Base-by-base conservation (phyloP, 2,888 invertebrate genomes). In the Anagyrus pseudococci region DNA sequence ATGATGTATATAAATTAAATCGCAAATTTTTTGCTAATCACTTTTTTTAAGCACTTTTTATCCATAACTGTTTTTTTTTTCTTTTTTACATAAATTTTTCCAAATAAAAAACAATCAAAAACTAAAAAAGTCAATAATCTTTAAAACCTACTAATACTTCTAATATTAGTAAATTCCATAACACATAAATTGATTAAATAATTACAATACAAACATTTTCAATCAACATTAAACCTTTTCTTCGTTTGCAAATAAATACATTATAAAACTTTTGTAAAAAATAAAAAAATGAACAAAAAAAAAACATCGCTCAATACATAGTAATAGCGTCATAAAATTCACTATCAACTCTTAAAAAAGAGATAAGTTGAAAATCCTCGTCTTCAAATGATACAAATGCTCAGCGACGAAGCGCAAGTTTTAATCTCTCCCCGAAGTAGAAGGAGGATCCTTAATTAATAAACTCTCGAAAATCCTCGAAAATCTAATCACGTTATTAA, bases 401-500 rank as follows among this genome's bases (percentile, higher is more conserved):
- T 17, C 26, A 41, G 43, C 41, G 13, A 25, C 49, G 8, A 41
- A 58, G 29, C 6, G 20, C 49, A 58, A 46, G 8, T 20, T 52
- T 44, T 15, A 46, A 44, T 23, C 6, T 40, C 17, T 10, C 2
- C 10, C 29, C 17, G 15, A 33, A 56, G 50, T 46, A 50, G 43
- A n/a, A n/a, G n/a, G n/a, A n/a, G n/a, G n/a, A 61, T 50, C 33
- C 37, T 50, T 44, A 43, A 25, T 13, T 25, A 62, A 57, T 52
- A 25, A 20, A 46, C 17, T 20, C 20, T 1, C 43, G 37, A 43
- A 53, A 43, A 37, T 58, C 26, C 23, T 47, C 29, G 17, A 47
- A 54, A 58, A 46, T 59, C 46, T 52, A 53, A 62, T 46, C 40
- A 26, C 26, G 50, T 25, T 40, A 46, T 26, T 44, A 40, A 56